Base-by-base conservation (phyloP, 2,888 invertebrate species). In the Pimpla rufipes region DNA sequence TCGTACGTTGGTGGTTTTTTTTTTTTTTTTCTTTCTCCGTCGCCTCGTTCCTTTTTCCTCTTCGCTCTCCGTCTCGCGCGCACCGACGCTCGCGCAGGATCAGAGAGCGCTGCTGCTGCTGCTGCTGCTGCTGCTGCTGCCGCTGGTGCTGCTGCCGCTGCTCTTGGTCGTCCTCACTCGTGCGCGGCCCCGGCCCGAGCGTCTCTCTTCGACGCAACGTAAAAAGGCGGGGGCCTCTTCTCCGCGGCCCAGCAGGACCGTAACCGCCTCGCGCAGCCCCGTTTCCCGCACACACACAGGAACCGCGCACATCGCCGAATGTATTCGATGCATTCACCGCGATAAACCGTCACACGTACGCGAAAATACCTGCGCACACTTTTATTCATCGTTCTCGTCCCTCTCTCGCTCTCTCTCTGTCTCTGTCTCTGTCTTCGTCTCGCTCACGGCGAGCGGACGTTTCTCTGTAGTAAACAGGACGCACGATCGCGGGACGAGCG, bases 211-310 rank as follows among this genome's bases (percentile, higher is more conserved):
- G 55, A 40, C 67, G 84, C 88, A 83, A 84, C 85, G 90, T 90
- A 92, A 93, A 92, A 92, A 93, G 90, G 88, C 89, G 89, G 90
- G 89, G 90, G 88, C 90, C 90, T 90, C 88, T 87, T 88, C 88
- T 86, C 37, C 80, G 70, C 59, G 79, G 67, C 74, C 62, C 62
- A 37, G 82, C 88, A 89, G 89, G 88, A 86, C 87, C 89, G 89
- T 90, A 88, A 76, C 87, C 66, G 62, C 40, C 2, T 64, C 13
- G 73, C 71, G 75, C 67, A 74, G 82, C 67, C 52, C 75, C 79
- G 59, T 77, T 42, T 68, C 62, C 35, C 66, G 40, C 71, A 42
- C 71, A 59, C 21, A 62, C 37, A 37, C 10, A 18, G 50, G 7
- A 10, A 10, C 29, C 29, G 23, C 67, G 16, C 8, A 2, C 29